Conservation (phyloP, 2,113 vertebrate species). For the Ageneiosus marmoratus region DNA sequence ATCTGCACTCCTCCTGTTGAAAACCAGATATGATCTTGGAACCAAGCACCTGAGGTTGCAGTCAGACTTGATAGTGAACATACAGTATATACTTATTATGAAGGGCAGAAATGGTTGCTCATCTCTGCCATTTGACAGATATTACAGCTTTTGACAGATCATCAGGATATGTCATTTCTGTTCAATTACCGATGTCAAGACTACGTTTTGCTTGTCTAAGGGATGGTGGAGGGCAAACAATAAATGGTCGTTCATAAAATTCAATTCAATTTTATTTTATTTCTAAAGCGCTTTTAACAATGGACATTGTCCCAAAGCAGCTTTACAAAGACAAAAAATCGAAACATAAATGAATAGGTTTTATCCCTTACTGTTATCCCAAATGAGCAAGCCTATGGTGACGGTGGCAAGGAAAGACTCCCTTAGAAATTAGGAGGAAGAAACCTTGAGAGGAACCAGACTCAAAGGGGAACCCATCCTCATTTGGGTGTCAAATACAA, state of each 20-base stretch:
- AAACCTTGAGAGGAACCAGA: too few species aligned
- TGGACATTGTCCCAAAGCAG: too few species aligned
- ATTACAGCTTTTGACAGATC: conserved; percentile 22
- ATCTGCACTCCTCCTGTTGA: conserved; percentile 14
- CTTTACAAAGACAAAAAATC: too few species aligned
- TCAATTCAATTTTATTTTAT: too few species aligned
- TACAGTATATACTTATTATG: background rate
- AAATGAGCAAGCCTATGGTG: too few species aligned
- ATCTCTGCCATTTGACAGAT: background rate
- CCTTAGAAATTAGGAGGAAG: too few species aligned
- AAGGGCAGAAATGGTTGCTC: background rate
- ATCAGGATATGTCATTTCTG: conserved; percentile 25
- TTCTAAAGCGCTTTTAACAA: too few species aligned
- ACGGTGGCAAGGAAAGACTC: too few species aligned
- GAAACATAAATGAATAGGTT: too few species aligned
- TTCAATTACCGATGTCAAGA: conserved; percentile 28
- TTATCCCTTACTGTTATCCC: too few species aligned
- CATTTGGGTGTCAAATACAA: too few species aligned
- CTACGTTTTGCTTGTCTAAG: conserved; percentile 2
- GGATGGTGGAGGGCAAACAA: background rate
- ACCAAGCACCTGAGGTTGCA: conserved; percentile 34
- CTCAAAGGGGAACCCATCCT: too few species aligned
- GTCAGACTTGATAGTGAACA: conserved; percentile 9
- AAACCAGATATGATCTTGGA: conserved; percentile 35
- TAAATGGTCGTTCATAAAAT: background rate